Evolutionary conservation across 2,113 vertebrate species (phyloP).

Genomic region (Nannobrachium achirus): DNA sequence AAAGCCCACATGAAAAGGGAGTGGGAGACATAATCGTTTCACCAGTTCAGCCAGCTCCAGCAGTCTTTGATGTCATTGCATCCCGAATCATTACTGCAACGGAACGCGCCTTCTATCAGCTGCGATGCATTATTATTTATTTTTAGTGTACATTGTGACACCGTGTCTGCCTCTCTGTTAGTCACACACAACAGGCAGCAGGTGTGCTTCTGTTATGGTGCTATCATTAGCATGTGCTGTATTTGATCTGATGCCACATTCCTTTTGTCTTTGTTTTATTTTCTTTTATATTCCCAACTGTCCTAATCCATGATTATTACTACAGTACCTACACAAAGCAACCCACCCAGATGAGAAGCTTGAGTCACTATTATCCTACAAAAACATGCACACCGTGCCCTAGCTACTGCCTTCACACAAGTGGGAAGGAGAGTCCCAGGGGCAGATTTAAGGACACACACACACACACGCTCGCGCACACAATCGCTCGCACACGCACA

Average conservation of each 20-base stretch:
- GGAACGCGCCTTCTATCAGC: conserved; percentile 26
- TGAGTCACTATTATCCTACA: conserved; percentile 62
- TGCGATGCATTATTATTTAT: background rate
- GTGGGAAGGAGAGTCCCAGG: no score
- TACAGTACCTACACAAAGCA: conserved; percentile 40
- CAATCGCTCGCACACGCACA: no score
- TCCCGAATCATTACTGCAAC: conserved; percentile 58
- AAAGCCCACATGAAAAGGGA: conserved; percentile 65
- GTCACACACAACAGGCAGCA: conserved; percentile 28
- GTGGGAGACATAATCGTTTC: conserved; percentile 62
- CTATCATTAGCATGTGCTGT: conserved; percentile 49
- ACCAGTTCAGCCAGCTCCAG: conserved; percentile 49
- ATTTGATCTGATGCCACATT: conserved; percentile 33
- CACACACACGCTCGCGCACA: no score
- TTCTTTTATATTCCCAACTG: conserved; percentile 15
- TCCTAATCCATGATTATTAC: conserved; percentile 65
- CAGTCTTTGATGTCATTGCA: conserved; percentile 57
- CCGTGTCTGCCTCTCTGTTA: conserved; percentile 9
- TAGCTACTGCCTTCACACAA: conserved; percentile 21
- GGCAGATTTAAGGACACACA: no score
- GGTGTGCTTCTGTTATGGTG: conserved; percentile 34
- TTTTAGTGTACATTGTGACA: conserved; percentile 24
- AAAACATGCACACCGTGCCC: conserved; percentile 37
- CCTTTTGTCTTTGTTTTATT: conserved; percentile 24
- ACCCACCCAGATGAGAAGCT: conserved; percentile 44